Evolutionary conservation across 2,888 invertebrate genomes (phyloP).

Genomic region (Lacanobia wlatinum): DNA sequence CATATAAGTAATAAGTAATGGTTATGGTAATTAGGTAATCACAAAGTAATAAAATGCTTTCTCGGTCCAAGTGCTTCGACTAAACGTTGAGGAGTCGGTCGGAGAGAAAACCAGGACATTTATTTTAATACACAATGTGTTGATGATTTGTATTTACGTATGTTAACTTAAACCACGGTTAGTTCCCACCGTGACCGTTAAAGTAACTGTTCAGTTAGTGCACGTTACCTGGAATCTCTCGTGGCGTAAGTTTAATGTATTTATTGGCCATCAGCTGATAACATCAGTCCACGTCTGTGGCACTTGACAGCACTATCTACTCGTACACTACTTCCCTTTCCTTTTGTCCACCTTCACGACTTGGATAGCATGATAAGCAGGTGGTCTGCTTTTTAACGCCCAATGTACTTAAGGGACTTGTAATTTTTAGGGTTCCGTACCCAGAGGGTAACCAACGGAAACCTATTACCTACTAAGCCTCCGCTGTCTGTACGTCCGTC

Average conservation of each 20-base stretch:
- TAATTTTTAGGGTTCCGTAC: no score
- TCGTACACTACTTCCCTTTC: slow-evolving; percentile 46
- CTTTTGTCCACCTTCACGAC: slow-evolving; percentile 42
- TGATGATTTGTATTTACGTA: not conserved
- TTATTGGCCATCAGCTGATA: slow-evolving; percentile 41
- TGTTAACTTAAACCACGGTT: slow-evolving; percentile 4
- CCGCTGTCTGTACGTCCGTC: no score
- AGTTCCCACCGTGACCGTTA: slow-evolving; percentile 25
- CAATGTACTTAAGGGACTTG: slow-evolving; percentile 6
- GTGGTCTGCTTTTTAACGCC: slow-evolving; percentile 25
- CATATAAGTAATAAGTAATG: no score
- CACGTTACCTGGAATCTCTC: slow-evolving; percentile 23
- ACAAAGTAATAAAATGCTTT: no score
- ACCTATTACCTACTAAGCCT: no score
- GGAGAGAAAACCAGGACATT: no score
- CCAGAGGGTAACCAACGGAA: no score
- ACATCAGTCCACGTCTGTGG: slow-evolving; percentile 35
- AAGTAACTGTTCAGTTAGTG: slow-evolving; percentile 45
- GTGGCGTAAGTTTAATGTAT: slow-evolving; percentile 30
- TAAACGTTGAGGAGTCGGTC: no score
- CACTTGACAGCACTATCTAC: slow-evolving; percentile 41
- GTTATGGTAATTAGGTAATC: no score
- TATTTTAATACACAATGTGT: no score
- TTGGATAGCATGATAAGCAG: slow-evolving; percentile 40
- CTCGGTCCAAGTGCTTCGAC: no score